Percentiles rank a stretch among this genome's conserved stretches.
phyloP scores from a whole-genome alignment of 2,113 vertebrate species.

The Petromus typicus region DNA sequence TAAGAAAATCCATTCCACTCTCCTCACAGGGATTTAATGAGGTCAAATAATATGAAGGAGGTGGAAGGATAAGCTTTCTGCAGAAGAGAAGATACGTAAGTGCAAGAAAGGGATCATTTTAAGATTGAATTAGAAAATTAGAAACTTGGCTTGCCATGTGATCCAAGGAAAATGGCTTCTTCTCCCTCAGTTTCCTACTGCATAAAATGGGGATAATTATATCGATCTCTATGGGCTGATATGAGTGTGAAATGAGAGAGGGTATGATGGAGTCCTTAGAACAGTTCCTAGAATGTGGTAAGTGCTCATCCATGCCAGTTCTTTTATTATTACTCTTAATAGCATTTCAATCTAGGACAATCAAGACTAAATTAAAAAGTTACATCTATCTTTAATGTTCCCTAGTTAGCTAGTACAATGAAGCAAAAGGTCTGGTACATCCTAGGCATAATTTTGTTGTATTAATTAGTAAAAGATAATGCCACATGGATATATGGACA shows the following conservation, averaged over 20 bases:
- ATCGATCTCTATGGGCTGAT: not conserved
- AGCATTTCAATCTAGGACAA: not conserved
- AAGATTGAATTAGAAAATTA: conserved; percentile 5
- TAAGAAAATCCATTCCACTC: conserved; percentile 52
- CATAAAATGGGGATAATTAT: not conserved
- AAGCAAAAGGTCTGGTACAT: not conserved
- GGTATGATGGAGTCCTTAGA: not conserved
- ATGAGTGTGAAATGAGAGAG: not conserved
- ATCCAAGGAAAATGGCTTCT: not conserved
- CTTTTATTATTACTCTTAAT: not conserved
- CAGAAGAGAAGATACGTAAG: conserved; percentile 29
- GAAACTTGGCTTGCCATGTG: not conserved
- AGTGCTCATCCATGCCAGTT: not conserved
- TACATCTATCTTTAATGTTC: not conserved
- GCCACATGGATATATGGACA: not conserved
- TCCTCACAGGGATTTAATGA: conserved; percentile 54
- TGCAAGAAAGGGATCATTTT: conserved; percentile 52
- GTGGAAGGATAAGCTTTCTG: conserved; percentile 26
- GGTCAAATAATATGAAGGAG: conserved; percentile 57
- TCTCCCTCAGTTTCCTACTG: not conserved
- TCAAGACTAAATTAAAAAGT: not conserved
- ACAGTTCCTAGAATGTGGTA: not conserved
- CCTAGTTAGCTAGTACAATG: not conserved
- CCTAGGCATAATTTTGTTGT: not conserved
- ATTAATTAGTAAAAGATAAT: not conserved